Conservation (phyloP, 2,888 invertebrate species). For the Helicoverpa assulta region DNA sequence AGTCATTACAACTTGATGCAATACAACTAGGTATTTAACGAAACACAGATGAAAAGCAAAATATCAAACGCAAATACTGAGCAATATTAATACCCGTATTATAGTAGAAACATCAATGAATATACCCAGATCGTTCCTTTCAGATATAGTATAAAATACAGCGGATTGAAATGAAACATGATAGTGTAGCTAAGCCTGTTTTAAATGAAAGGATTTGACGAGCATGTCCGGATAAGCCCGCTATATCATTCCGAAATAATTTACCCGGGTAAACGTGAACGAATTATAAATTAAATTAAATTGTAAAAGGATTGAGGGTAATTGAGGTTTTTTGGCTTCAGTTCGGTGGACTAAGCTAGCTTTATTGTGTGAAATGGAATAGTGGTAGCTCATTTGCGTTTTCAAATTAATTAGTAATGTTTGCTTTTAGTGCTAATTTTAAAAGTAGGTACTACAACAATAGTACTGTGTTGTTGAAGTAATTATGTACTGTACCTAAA, state of each 20-base stretch:
- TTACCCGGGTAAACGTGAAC: conserved; percentile 64
- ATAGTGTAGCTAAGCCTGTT: conserved; percentile 64
- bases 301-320: conserved; percentile 61
- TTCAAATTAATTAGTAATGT: neutral
- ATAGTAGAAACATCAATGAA: neutral
- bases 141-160: conserved; percentile 51
- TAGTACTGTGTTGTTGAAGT: too few relatives aligned
- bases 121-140: conserved; percentile 1
- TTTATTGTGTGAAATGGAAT: conserved; percentile 7
- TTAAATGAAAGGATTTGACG: conserved; percentile 78
- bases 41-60: neutral
- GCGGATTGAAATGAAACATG: conserved; percentile 61
- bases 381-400: neutral
- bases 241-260: conserved; percentile 68
- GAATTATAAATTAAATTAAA: conserved; percentile 71
- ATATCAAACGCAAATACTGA: neutral
- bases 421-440: too few relatives aligned
- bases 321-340: conserved; percentile 32
- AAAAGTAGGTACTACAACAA: too few relatives aligned
- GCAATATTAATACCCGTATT: neutral
- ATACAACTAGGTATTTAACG: too few relatives aligned
- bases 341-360: conserved; percentile 1
- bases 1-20: too few relatives aligned
- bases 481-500: too few relatives aligned
- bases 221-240: conserved; percentile 70